Evolutionary conservation across 92 coral and sea anemone genomes (phyloP), one percentile per base, ranked within the genome.

Genomic region (Siderastrea radians): DNA sequence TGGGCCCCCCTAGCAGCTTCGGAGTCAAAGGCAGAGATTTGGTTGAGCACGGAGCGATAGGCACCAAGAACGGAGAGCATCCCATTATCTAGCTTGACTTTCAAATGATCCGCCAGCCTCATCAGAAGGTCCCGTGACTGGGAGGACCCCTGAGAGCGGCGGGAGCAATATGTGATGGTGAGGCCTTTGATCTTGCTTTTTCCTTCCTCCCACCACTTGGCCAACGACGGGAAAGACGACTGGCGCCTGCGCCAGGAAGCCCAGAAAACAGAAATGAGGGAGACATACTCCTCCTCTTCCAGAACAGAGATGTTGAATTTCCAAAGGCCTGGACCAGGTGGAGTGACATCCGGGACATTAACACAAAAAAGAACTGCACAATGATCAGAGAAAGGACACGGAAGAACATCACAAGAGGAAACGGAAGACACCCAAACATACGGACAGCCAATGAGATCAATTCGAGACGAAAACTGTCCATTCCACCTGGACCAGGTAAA

Each of bases 191-290:
- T n/a, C n/a, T n/a, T n/a, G n/a, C n/a, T n/a, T n/a, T 86, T 86
- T 7, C 90, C 79, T 0, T n/a, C 78, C 7, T 78, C 90, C 90
- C 90, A 86, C 90, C 90, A 86, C 12, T 62, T 0, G 5, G 63
- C 59, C 1, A 57, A 50, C 6, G 77, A 44, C 3, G 52, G 13
- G 12, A 16, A 77, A 38, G 71, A n/a, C 9, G 1, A 3, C 4
- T 15, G 38, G 2, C 6, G 43, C 0, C 3, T 6, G 8, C 50
- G 68, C 84, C 90, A 86, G 12, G 10, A 16, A 17, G 52, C 4
- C 89, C 89, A 86, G 59, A 68, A 77, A 61, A 12, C 12, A 7
- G 69, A 13, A 0, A 86, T 44, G 5, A 38, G 13, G 0, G 14
- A 4, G 6, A 43, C 16, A 19, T 77, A 62, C 1, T 11, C 19